Evolutionary conservation across 2,113 vertebrate genomes (phyloP).

Genomic region (Chitala chitala): DNA sequence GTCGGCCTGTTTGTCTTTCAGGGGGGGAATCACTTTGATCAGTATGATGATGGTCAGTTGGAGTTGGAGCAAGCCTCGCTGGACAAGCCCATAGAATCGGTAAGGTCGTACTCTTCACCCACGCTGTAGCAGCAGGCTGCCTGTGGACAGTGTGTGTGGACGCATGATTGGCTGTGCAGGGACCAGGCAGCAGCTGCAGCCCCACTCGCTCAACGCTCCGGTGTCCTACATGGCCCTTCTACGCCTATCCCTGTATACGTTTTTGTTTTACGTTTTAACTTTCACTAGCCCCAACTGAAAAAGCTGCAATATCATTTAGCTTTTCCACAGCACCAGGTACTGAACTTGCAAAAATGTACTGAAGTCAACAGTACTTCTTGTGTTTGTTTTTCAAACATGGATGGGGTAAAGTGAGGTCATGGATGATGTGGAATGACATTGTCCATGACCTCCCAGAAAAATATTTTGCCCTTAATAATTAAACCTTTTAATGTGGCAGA

Average conservation of each 20-base stretch:
- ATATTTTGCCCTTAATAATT: no score
- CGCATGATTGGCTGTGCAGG: conserved; percentile 71
- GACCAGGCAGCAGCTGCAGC: conserved; percentile 48
- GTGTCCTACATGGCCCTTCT: background rate
- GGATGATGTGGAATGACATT: no score
- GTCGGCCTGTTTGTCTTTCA: conserved; percentile 50
- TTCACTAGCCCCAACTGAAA: no score
- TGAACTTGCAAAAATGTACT: no score
- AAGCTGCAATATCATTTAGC: no score
- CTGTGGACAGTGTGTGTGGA: conserved; percentile 57
- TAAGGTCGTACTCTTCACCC: conserved; percentile 68
- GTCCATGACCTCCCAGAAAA: no score
- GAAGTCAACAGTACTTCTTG: no score
- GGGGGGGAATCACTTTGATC: conserved; percentile 99
- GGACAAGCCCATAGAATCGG: conserved; percentile 99
- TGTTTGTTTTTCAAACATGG: no score
- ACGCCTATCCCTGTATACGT: background rate
- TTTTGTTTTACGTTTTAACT: no score
- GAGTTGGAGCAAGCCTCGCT: conserved; percentile 96
- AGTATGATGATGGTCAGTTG: conserved; percentile 97
- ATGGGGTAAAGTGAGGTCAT: no score
- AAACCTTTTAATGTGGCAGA: no score
- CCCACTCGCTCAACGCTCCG: conserved; percentile 40
- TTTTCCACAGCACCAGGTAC: no score
- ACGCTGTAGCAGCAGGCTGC: conserved; percentile 50